Conservation (phyloP, 2,113 vertebrate species). For the Cryptotis parvus region DNA sequence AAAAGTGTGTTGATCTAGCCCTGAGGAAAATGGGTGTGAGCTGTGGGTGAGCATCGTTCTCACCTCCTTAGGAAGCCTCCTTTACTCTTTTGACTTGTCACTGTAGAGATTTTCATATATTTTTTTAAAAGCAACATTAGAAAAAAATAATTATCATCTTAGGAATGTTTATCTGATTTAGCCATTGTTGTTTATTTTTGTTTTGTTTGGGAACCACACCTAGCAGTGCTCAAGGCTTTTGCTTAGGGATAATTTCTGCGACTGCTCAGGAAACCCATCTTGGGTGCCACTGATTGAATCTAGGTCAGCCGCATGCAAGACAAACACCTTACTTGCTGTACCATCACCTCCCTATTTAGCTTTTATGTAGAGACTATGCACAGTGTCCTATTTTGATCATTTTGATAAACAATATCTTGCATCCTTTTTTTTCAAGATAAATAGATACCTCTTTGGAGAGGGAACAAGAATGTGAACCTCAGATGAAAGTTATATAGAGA, state of each 20-base stretch:
- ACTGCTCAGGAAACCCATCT: too few species aligned
- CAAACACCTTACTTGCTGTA: too few species aligned
- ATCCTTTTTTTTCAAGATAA: neutral
- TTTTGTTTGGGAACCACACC: too few species aligned
- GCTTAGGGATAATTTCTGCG: too few species aligned
- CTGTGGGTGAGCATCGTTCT: neutral
- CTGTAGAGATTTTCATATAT: constrained; percentile 48
- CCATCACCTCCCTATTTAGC: too few species aligned
- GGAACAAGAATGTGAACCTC: neutral
- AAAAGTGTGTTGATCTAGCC: neutral
- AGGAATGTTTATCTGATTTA: constrained; percentile 35
- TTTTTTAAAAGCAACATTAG: constrained; percentile 46
- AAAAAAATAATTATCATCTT: constrained; percentile 58
- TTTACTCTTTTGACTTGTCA: constrained; percentile 39
- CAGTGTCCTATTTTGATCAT: neutral
- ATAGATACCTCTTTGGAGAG: neutral
- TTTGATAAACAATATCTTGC: constrained; percentile 32
- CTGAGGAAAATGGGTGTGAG: neutral
- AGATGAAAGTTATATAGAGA: neutral
- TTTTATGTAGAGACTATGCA: constrained; percentile 5
- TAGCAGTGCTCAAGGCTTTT: too few species aligned
- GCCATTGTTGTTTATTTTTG: neutral
- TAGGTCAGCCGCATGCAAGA: too few species aligned
- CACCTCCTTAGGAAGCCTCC: neutral
- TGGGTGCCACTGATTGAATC: too few species aligned